Base-by-base conservation (phyloP, 2,888 invertebrate species). In the Agriopis aurantiaria region DNA sequence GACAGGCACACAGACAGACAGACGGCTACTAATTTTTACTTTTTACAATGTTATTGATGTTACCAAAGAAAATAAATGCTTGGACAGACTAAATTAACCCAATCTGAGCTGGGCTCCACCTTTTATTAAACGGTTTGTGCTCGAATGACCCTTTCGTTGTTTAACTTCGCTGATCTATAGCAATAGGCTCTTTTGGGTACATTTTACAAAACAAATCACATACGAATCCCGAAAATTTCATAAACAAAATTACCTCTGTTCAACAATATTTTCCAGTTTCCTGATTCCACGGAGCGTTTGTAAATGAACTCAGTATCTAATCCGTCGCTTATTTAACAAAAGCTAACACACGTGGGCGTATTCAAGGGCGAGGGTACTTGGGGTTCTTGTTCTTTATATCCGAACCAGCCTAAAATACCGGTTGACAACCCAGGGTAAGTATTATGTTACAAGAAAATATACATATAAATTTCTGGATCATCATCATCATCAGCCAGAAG, bases 231-330 rank as follows among this genome's bases (percentile, higher is more conserved):
- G 45, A 45, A 51, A 51, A 65, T 51, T 65, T 59, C 45, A 23
- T 53, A 49, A 59, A 66, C 62, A 48, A 41, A 55, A 65, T 65
- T 59, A 62, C 55, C 53, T 41, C 43, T 10, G 61, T 64, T 60
- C 11, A 58, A 14, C 59, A 58, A 59, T 59, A 53, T 65, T 55
- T 40, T 33, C 14, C 59, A 63, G 23, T 53, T 49, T 46, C 60
- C 53, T 53, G 55, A 65, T 51, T 59, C 52, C 60, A 33, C 59
- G 56, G 68, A 69, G 72, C 68, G 65, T 45, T 68, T 43, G 57
- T 63, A 57, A 70, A 70, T 70, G 68, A 66, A 74, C 66, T 68
- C 70, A 68, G 71, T 68, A 72, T 73, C 75, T 70, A 61, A 61
- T 67, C 56, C 67, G 61, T 61, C 56, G 56, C 56, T 61, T 62